Base-by-base conservation (phyloP, 2,113 vertebrate genomes). In the Oncorhynchus keta region DNA sequence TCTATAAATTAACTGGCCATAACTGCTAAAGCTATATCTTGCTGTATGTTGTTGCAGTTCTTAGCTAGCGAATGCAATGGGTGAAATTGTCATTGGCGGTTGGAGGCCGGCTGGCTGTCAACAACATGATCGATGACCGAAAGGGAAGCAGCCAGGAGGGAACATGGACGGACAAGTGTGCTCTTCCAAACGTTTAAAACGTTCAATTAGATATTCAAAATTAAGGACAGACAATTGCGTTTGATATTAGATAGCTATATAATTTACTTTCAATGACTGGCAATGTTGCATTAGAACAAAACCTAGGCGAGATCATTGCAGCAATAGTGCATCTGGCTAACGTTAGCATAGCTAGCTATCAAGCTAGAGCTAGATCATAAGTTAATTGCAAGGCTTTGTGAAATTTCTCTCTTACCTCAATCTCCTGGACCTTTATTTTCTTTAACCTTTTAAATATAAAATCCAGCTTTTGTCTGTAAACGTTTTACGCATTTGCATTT, bases 131-230 rank as follows among this genome's bases (percentile, higher is more conserved):
- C 20, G 51, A 79, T 81, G 66, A 57, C 61, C 48, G 26, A 13
- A 16, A 81, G 70, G 72, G 39, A 62, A 11, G 59, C 59, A 22
- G 39, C 2, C 39, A 45, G 59, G 59, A 22, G n/a, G 28, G 76
- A 70, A 83, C 75, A 81, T 80, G 83, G 79, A 78, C 76, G 79
- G 81, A 82, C 6, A 32, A 62, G 7, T n/a, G n/a, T 62, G 5
- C 20, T 68, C 32, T 32, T 28, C 26, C 9, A n/a, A 22, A 62
- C 4, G n/a, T 18, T 55, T 62, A 57, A 8, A 62, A n/a, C 7
- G 7, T 62, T 18, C 0, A 16, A n/a, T 62, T n/a, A 62, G 20
- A 62, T 5, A 22, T 62, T 3, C 59, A 62, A 62, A 55, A 55
- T 55, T 1, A 55, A 18, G 39, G 39, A 45, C 39, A 45, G 39